Percentiles rank a stretch among this genome's conserved stretches.
These are phyloP conservation scores for Ptyas mucosa DNA, from an alignment of 2,113 vertebrate species.

Conservation along the genomic window DNA sequence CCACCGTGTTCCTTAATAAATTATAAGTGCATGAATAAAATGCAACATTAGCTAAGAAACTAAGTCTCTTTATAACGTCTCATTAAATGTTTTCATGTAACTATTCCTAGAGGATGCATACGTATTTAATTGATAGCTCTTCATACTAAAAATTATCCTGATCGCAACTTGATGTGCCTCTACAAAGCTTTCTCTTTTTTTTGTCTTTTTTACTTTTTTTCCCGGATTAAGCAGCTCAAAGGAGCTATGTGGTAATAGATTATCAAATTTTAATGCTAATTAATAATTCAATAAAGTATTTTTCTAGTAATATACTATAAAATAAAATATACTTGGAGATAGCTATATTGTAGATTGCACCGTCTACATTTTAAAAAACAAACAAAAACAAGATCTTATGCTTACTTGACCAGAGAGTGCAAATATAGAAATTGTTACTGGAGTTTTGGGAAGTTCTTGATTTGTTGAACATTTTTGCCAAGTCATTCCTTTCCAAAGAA, in stretches of 20 bases:
- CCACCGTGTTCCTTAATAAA: neutral
- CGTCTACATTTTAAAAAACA: neutral
- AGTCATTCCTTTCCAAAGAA: neutral
- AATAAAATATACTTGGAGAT: neutral
- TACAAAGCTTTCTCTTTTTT: neutral
- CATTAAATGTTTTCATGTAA: neutral
- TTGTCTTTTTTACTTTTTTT: neutral
- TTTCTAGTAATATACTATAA: neutral
- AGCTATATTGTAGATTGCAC: neutral
- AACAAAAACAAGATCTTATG: neutral
- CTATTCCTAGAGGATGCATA: neutral
- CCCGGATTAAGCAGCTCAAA: neutral
- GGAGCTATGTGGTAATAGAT: neutral
- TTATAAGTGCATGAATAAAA: neutral
- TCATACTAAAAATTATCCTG: neutral
- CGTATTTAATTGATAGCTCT: neutral
- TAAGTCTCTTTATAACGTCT: neutral
- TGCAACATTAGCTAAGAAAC: neutral
- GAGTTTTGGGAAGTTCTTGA: neutral
- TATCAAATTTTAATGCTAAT: neutral
- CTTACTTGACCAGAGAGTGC: neutral
- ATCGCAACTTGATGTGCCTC: neutral
- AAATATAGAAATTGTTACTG: neutral
- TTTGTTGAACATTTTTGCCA: neutral
- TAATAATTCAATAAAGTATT: neutral